These are phyloP conservation scores for Tetanocera ferruginea DNA, from an alignment of 2,888 invertebrate genomes.

Conservation along the genomic window DNA sequence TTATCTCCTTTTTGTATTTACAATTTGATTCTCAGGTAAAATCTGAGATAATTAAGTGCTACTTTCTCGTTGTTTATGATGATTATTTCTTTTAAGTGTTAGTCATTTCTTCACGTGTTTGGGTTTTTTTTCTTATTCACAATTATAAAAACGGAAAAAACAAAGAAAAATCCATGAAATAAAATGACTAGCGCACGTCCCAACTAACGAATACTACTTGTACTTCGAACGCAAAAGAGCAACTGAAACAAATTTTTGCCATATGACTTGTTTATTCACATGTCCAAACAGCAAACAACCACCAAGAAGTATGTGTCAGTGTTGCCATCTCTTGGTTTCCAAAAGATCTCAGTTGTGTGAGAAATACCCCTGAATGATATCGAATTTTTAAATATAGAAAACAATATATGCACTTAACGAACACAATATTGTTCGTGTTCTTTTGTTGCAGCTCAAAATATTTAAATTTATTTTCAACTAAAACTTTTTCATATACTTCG, in stretches of 20 bases:
- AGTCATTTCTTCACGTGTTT: neutral
- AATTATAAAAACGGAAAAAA: neutral
- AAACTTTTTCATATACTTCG: too few relatives aligned
- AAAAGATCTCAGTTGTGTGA: neutral
- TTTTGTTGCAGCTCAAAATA: too few relatives aligned
- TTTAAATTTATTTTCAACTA: too few relatives aligned
- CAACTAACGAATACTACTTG: neutral
- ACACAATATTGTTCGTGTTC: neutral
- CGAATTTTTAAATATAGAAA: neutral
- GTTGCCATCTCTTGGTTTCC: neutral
- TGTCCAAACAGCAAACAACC: constrained; percentile 6
- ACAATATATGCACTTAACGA: neutral
- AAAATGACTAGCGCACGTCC: neutral
- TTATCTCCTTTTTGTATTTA: too few relatives aligned
- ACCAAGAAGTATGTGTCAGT: neutral
- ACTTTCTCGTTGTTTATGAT: neutral
- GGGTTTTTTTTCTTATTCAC: neutral
- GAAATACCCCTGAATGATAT: neutral
- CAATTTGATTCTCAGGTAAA: too few relatives aligned
- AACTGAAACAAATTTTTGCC: constrained; percentile 14
- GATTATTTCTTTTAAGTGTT: neutral
- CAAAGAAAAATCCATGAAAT: constrained; percentile 11
- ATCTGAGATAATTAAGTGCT: neutral
- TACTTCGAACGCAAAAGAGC: neutral
- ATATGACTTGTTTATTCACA: neutral